phyloP scores from a whole-genome alignment of 1,140 invertebrate species.

The Liolophura sinensis region DNA sequence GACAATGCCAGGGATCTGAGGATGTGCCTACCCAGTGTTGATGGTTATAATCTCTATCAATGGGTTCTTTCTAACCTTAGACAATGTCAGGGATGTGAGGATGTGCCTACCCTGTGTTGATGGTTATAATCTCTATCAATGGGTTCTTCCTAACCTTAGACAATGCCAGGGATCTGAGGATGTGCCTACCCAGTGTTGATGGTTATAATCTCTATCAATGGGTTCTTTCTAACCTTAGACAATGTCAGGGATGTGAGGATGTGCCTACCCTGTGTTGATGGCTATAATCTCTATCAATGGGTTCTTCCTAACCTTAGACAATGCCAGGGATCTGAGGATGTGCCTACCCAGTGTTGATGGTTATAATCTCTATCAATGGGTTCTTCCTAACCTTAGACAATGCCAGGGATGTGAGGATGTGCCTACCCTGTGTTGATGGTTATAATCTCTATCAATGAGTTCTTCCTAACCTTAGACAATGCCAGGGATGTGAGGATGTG shows the following conservation, averaged over 20 bases:
- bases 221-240: slow-evolving; percentile 94
- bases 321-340: slow-evolving; percentile 70
- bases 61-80: no score
- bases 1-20: slow-evolving; percentile 83
- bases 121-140: no score
- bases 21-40: no score
- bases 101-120: no score
- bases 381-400: slow-evolving; percentile 95
- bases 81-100: no score
- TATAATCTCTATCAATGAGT: no score
- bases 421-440: no score
- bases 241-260: slow-evolving; percentile 77
- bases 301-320: slow-evolving; percentile 95
- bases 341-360: slow-evolving; percentile 88
- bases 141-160: no score
- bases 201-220: slow-evolving; percentile 95
- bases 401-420: slow-evolving; percentile 75
- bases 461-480: no score
- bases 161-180: no score
- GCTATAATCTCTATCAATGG: slow-evolving; percentile 97
- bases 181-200: slow-evolving; percentile 86
- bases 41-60: no score
- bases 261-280: slow-evolving; percentile 96
- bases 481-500: no score
- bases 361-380: slow-evolving; percentile 95